These are phyloP conservation scores for Silurus glanis DNA, from an alignment of 2,113 vertebrate genomes.

Conservation along the genomic window DNA sequence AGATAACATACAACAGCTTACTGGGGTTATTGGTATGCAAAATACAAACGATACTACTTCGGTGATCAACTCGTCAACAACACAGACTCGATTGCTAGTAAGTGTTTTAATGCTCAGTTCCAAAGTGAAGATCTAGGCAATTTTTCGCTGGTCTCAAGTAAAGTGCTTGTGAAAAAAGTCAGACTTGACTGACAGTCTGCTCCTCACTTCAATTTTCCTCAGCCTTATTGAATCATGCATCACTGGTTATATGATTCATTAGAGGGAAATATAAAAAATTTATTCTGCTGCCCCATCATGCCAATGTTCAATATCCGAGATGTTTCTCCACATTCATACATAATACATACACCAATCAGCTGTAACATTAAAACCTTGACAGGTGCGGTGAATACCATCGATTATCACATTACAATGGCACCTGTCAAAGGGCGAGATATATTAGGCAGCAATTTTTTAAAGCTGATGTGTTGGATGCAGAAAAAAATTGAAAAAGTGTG, in stretches of 20 bases:
- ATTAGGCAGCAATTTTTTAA: too few species aligned
- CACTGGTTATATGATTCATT: slow-evolving; percentile 32
- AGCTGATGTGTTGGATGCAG: too few species aligned
- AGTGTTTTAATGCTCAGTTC: background rate
- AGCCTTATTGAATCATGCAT: slow-evolving; percentile 14
- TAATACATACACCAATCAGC: background rate
- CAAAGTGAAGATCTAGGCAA: background rate
- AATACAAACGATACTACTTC: background rate
- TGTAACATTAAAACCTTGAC: too few species aligned
- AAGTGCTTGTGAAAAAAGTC: background rate
- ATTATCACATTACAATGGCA: too few species aligned
- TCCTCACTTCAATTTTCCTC: slow-evolving; percentile 26
- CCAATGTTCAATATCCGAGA: background rate
- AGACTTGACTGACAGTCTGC: slow-evolving; percentile 9
- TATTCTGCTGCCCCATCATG: background rate
- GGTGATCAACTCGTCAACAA: background rate
- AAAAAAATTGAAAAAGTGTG: too few species aligned
- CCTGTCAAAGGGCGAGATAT: too few species aligned
- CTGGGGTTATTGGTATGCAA: background rate
- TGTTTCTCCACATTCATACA: background rate
- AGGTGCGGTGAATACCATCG: too few species aligned
- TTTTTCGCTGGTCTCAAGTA: background rate
- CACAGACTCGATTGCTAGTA: background rate
- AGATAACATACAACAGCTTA: background rate
- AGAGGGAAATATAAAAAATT: slow-evolving; percentile 17